A percentile compares a stretch with the other conserved stretches of the same genome.
These are phyloP conservation scores for Sminthurides bifidus DNA, from an alignment of 1,140 invertebrate genomes.

Conservation along the genomic window DNA sequence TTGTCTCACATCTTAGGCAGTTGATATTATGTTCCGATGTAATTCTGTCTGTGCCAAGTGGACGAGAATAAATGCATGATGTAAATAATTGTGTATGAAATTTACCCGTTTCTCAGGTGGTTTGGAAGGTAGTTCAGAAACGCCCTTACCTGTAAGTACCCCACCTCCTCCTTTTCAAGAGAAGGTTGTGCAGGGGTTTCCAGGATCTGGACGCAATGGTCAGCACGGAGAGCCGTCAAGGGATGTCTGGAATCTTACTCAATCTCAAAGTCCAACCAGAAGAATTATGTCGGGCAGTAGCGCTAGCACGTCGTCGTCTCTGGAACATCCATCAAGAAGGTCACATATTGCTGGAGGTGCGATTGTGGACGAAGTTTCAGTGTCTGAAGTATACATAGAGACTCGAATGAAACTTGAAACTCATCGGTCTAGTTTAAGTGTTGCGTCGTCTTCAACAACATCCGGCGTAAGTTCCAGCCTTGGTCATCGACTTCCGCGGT, in stretches of 20 bases:
- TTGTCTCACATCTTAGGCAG: too few relatives aligned
- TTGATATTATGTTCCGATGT: too few relatives aligned
- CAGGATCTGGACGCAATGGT: background rate
- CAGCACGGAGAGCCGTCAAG: background rate
- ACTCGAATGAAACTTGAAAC: too few relatives aligned
- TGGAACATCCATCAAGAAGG: conserved; percentile 14
- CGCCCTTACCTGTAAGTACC: conserved; percentile 12
- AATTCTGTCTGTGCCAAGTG: too few relatives aligned
- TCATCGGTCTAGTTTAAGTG: conserved; percentile 53
- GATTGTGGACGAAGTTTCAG: conserved; percentile 36
- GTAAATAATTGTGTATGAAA: too few relatives aligned
- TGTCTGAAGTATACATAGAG: conserved; percentile 46
- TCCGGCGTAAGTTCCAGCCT: conserved; percentile 40
- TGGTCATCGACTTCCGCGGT: conserved; percentile 51
- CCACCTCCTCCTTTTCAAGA: conserved; percentile 19
- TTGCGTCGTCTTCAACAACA: conserved; percentile 45
- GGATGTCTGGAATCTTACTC: conserved; percentile 12
- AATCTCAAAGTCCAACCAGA: conserved; percentile 13
- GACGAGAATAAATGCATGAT: too few relatives aligned
- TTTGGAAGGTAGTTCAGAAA: conserved; percentile 13
- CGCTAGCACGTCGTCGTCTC: conserved; percentile 11
- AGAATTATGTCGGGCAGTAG: background rate
- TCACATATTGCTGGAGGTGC: too few relatives aligned
- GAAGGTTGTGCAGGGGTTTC: background rate
- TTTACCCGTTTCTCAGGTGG: conserved; percentile 6